Conservation (phyloP, 2,113 vertebrate species). For the Bubalus kerabau region DNA sequence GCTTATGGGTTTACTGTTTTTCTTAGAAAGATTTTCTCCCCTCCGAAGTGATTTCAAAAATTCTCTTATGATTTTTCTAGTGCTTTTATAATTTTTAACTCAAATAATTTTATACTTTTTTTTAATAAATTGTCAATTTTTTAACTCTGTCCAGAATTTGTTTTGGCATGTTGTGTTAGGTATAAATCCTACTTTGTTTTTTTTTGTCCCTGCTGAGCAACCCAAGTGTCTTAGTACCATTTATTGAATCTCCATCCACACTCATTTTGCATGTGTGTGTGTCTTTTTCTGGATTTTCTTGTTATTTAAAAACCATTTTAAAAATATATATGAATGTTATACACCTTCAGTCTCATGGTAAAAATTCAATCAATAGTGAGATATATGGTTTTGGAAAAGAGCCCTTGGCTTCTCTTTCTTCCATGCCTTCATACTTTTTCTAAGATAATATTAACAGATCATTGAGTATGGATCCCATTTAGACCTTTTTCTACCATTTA, state of each 20-base stretch:
- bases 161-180: not conserved
- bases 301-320: not conserved
- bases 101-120: not conserved
- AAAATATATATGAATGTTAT: not conserved
- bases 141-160: not conserved
- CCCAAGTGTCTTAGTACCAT: not conserved
- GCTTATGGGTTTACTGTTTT: not conserved
- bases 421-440: not conserved
- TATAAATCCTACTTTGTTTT: not conserved
- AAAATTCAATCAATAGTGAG: not conserved
- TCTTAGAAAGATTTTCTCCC: not conserved
- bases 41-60: not conserved
- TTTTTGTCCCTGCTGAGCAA: not conserved
- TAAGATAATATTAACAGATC: not conserved
- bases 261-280: not conserved
- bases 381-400: not conserved
- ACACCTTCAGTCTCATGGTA: not conserved
- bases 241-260: not conserved
- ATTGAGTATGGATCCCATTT: not conserved
- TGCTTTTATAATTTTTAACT: not conserved
- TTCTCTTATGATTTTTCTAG: not conserved
- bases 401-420: not conserved
- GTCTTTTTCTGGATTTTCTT: not conserved
- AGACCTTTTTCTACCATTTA: not conserved
- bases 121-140: not conserved